Evolutionary conservation across 2,797 vertebrate genomes (phyloP).

Genomic region (Lagorchestes hirsutus): DNA sequence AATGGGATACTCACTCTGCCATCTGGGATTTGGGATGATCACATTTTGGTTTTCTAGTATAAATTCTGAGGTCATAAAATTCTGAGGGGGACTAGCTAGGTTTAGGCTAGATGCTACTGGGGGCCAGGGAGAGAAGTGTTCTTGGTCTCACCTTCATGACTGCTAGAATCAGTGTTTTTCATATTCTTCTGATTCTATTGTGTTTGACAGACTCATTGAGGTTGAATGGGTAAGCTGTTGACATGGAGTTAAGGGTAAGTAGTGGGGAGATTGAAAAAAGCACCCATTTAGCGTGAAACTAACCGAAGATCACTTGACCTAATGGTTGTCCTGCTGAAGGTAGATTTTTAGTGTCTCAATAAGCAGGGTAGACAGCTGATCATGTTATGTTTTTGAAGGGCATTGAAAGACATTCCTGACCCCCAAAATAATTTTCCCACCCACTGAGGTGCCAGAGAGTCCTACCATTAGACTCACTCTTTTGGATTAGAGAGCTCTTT

Average conservation of each 20-base stretch:
- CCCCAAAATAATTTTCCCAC: not conserved
- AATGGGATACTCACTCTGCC: conserved; percentile 61
- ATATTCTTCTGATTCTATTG: not conserved
- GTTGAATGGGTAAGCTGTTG: not conserved
- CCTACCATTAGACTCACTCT: not conserved
- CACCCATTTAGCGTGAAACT: not conserved
- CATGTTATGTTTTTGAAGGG: not conserved
- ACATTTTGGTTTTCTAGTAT: conserved; percentile 64
- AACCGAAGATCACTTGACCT: not conserved
- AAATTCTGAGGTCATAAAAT: conserved; percentile 51
- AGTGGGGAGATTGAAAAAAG: not conserved
- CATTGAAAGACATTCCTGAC: not conserved
- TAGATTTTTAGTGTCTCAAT: not conserved
- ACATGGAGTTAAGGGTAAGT: not conserved
- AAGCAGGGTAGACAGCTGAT: not conserved
- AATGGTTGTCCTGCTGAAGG: not conserved
- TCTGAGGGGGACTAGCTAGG: conserved; percentile 34
- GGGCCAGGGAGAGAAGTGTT: not conserved
- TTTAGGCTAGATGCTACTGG: not conserved
- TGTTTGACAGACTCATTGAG: not conserved
- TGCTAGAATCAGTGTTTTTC: not conserved
- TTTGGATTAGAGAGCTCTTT: not conserved
- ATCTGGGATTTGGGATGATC: conserved; percentile 61
- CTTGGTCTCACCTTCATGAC: not conserved
- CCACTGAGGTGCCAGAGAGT: not conserved